These are phyloP conservation scores for Bos javanicus DNA, from an alignment of 2,113 vertebrate species.

Conservation along the genomic window DNA sequence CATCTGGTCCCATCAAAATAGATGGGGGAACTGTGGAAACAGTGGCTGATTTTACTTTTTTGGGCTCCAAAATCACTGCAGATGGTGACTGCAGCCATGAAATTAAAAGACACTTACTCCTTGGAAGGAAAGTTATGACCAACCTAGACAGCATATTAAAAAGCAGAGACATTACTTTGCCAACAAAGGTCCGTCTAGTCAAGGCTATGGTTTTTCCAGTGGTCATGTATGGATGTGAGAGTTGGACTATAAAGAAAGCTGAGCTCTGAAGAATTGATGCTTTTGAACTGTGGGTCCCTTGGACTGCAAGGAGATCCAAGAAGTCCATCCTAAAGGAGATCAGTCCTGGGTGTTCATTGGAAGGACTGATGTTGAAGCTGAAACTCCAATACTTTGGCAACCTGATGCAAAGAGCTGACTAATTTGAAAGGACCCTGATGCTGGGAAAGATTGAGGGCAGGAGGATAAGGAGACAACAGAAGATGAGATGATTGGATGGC, in stretches of 20 bases:
- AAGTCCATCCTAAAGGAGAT: not conserved
- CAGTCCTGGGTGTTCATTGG: not conserved
- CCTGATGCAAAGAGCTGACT: not conserved
- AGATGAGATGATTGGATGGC: not conserved
- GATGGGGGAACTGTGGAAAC: not conserved
- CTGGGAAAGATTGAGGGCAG: not conserved
- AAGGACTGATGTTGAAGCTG: not conserved
- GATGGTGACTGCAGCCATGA: not conserved
- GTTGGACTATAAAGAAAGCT: not conserved
- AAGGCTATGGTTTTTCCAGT: not conserved
- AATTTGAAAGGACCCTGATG: not conserved
- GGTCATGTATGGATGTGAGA: not conserved
- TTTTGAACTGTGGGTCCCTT: not conserved
- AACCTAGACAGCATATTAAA: not conserved
- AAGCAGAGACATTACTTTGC: not conserved
- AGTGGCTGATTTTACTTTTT: not conserved
- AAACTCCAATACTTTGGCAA: not conserved
- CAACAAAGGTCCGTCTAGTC: accelerated
- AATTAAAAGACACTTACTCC: not conserved
- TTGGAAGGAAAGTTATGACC: not conserved
- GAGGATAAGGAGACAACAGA: not conserved
- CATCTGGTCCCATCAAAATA: not conserved
- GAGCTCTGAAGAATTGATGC: accelerated
- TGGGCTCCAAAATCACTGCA: not conserved
- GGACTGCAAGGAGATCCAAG: not conserved